Conservation (phyloP, 2,797 vertebrate species). For the Acanthopagrus latus region DNA sequence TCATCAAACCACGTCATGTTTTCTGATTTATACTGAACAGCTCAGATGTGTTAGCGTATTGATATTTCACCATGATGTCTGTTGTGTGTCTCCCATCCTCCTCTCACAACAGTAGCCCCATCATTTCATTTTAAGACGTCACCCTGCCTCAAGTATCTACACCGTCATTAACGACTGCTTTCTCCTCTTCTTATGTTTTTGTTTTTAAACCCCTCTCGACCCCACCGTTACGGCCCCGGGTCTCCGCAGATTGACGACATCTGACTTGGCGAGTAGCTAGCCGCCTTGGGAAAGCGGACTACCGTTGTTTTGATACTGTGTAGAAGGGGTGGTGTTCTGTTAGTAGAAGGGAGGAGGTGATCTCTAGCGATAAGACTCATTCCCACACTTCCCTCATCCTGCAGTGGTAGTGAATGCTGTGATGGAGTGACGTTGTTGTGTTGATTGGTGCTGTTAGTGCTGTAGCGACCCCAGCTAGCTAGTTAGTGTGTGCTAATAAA, state of each 20-base stretch:
- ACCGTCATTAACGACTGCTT: constrained; percentile 67
- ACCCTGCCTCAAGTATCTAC: constrained; percentile 12
- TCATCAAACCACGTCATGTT: neutral
- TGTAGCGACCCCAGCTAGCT: constrained; percentile 23
- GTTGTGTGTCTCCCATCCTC: constrained; percentile 43
- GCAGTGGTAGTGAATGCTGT: constrained; percentile 58
- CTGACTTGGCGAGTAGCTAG: constrained; percentile 85
- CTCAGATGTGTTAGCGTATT: neutral
- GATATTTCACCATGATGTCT: constrained; percentile 32
- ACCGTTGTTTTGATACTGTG: constrained; percentile 22
- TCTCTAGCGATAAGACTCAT: constrained; percentile 22
- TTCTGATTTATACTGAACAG: neutral
- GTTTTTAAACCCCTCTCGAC: constrained; percentile 32
- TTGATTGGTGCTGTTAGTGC: constrained; percentile 50
- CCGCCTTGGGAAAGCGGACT: constrained; percentile 56
- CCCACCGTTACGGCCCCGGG: constrained; percentile 41
- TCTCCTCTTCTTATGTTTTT: constrained; percentile 39
- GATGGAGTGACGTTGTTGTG: constrained; percentile 59
- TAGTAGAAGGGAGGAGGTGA: constrained; percentile 1
- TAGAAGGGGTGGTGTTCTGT: constrained; percentile 29
- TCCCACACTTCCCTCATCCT: constrained; percentile 10
- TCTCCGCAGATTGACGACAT: constrained; percentile 79
- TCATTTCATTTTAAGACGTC: constrained; percentile 32
- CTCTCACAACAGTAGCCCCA: constrained; percentile 16
- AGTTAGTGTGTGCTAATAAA: constrained; percentile 51